Conservation (phyloP, 2,888 invertebrate genomes). For the Fragum whitleyi region DNA sequence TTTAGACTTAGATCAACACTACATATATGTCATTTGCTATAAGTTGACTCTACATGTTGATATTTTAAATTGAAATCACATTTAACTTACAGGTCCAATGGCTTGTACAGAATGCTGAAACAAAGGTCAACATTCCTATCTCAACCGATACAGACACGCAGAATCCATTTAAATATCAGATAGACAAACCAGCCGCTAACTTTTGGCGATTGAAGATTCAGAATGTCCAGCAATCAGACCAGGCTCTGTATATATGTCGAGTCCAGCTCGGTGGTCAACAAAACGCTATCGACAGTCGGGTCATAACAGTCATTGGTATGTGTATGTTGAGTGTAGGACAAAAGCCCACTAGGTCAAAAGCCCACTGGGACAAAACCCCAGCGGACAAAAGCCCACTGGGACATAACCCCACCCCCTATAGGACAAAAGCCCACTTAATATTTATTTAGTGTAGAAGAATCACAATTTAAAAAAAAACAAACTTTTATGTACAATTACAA, state of each 20-base stretch:
- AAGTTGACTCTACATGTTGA: too few relatives aligned
- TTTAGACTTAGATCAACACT: too few relatives aligned
- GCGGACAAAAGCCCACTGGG: too few relatives aligned
- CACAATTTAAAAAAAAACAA: too few relatives aligned
- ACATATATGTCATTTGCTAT: too few relatives aligned
- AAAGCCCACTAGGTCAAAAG: background rate
- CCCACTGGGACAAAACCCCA: background rate
- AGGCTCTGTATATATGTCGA: constrained; percentile 76
- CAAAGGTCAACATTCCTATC: constrained; percentile 61
- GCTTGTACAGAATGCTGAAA: constrained; percentile 57
- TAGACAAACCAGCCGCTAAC: constrained; percentile 77
- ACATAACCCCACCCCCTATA: too few relatives aligned
- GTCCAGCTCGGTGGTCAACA: constrained; percentile 75
- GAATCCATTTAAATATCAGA: constrained; percentile 77
- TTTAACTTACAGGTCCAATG: constrained; percentile 69
- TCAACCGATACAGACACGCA: constrained; percentile 74
- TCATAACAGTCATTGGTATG: constrained; percentile 68
- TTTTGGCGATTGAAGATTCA: constrained; percentile 79
- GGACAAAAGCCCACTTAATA: too few relatives aligned
- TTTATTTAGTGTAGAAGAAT: too few relatives aligned
- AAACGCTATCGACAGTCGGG: constrained; percentile 69
- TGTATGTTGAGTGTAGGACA: background rate
- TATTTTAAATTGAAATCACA: too few relatives aligned
- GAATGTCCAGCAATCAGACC: constrained; percentile 75
- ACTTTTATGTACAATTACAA: too few relatives aligned